A percentile compares a stretch with the other conserved stretches of the same genome.
Conservation (phyloP, 2,888 invertebrate species). For the Troglohyphantes excavatus region DNA sequence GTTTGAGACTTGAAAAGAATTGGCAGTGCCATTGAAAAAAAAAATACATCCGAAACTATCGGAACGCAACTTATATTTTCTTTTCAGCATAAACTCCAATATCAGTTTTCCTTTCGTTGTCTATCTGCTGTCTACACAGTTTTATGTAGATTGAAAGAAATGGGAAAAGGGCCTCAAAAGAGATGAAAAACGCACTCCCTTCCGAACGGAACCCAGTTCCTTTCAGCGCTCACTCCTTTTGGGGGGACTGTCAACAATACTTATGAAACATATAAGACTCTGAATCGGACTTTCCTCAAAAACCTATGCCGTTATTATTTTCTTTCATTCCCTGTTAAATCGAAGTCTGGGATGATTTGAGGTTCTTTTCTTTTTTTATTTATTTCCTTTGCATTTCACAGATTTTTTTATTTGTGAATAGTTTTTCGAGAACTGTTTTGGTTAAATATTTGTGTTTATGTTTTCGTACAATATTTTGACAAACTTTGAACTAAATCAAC, state of each 20-base stretch:
- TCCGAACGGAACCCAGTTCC: slow-evolving; percentile 5
- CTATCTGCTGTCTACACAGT: slow-evolving; percentile 25
- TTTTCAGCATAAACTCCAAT: slow-evolving; percentile 20
- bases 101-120: neutral
- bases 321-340: slow-evolving; percentile 12
- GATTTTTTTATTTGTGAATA: too few species aligned
- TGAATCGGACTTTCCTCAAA: slow-evolving; percentile 11
- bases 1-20: slow-evolving; percentile 11
- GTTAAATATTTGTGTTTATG: too few species aligned
- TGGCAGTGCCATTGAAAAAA: neutral
- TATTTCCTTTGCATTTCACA: too few species aligned
- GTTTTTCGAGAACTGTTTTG: too few species aligned
- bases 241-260: slow-evolving; percentile 20
- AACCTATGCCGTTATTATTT: neutral
- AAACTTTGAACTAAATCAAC: too few species aligned
- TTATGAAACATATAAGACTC: slow-evolving; percentile 26
- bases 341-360: too few species aligned
- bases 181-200: slow-evolving; percentile 12
- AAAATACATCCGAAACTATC: neutral
- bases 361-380: too few species aligned
- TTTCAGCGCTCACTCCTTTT: neutral
- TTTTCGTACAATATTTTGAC: too few species aligned
- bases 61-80: neutral
- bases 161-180: neutral
- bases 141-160: slow-evolving; percentile 53